phyloP scores from a whole-genome alignment of 2,797 vertebrate species.

The Taeniopygia guttata region DNA sequence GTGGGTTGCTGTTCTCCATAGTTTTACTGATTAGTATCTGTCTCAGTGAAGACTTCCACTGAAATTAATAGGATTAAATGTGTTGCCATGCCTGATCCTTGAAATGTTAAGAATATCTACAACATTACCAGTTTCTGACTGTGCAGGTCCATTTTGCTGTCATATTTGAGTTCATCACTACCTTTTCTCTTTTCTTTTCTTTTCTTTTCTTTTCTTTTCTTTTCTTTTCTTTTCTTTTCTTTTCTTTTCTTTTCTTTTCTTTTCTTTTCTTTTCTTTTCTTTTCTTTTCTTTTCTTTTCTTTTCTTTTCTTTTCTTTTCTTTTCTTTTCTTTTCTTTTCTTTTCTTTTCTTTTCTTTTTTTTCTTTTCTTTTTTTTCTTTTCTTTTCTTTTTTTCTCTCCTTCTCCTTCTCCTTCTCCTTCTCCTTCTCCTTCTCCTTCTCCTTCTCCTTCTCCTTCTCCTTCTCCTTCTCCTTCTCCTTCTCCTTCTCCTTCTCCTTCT shows the following conservation, averaged over 20 bases:
- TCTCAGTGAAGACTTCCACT: not conserved
- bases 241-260: not conserved
- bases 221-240: fast-evolving
- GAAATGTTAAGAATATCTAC: not conserved
- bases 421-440: no score
- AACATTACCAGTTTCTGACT: not conserved
- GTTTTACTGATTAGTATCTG: constrained; percentile 4
- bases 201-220: no score
- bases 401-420: no score
- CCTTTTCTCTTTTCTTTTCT: fast-evolving
- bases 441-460: no score
- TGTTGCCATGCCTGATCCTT: not conserved
- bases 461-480: no score
- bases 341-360: no score
- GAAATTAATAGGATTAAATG: constrained; percentile 25
- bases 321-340: not conserved
- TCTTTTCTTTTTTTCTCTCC: no score
- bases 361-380: no score
- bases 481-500: no score
- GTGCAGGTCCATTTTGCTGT: not conserved
- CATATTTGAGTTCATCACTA: not conserved
- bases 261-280: no score
- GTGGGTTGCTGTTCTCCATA: not conserved
- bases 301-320: no score
- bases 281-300: not conserved